These are phyloP conservation scores for Anthopleura sola DNA, from an alignment of 64 coral and sea anemone species.

Conservation along the genomic window DNA sequence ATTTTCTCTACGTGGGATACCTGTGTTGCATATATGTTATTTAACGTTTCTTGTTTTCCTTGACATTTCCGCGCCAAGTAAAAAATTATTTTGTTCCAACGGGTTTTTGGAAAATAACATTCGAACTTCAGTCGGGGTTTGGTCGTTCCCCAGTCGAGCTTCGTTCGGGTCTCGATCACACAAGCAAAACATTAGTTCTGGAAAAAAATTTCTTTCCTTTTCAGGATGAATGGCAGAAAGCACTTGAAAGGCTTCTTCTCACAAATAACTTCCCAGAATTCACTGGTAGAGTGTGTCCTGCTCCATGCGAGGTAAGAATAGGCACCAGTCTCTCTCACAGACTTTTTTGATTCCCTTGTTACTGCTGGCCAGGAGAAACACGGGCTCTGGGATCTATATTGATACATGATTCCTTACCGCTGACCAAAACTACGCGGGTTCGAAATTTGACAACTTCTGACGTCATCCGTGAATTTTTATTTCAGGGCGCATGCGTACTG, in stretches of 20 bases:
- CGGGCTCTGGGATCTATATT: neutral
- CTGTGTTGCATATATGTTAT: too few relatives aligned
- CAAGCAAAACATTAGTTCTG: too few relatives aligned
- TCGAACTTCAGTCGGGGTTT: too few relatives aligned
- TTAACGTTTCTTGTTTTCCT: too few relatives aligned
- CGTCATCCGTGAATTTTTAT: neutral
- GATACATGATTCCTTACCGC: neutral
- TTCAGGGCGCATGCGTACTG: slow-evolving; percentile 89
- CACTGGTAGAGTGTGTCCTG: slow-evolving; percentile 91
- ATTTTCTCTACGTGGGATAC: too few relatives aligned
- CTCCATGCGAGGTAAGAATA: slow-evolving; percentile 78
- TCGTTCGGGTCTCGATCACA: neutral
- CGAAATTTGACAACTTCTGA: neutral
- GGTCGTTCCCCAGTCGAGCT: too few relatives aligned
- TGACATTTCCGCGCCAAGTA: too few relatives aligned
- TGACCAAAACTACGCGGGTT: neutral
- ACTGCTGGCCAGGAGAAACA: neutral
- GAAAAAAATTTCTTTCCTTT: neutral
- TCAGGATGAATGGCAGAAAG: slow-evolving; percentile 91
- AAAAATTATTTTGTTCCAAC: too few relatives aligned
- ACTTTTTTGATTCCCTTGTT: neutral
- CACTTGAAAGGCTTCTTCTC: slow-evolving; percentile 72
- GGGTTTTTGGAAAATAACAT: too few relatives aligned
- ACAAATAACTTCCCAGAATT: slow-evolving; percentile 98
- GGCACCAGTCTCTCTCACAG: neutral